Evolutionary conservation across 1,140 invertebrate genomes (phyloP).

Genomic region (Phymastichus coffea): DNA sequence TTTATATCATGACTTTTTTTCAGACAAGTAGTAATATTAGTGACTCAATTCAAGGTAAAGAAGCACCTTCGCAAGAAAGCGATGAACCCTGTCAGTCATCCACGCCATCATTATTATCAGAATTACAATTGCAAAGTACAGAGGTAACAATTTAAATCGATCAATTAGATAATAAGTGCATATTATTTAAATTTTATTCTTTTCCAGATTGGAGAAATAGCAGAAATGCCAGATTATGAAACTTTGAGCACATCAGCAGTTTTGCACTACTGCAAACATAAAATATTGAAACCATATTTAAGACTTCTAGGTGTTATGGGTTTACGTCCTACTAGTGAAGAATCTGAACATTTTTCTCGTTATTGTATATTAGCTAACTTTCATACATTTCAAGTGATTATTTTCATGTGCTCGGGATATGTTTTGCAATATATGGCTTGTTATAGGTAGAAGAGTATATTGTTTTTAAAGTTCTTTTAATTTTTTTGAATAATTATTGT

Average conservation of each 20-base stretch:
- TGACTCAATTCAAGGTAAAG: too few species aligned
- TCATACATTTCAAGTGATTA: slow-evolving; percentile 67
- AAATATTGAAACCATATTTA: slow-evolving; percentile 75
- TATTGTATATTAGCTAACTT: slow-evolving; percentile 64
- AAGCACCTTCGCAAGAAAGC: too few species aligned
- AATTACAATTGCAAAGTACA: slow-evolving; percentile 49
- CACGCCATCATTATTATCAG: slow-evolving; percentile 45
- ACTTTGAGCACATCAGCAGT: slow-evolving; percentile 71
- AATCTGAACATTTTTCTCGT: slow-evolving; percentile 59
- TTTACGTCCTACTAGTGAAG: slow-evolving; percentile 67
- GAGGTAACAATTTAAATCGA: slow-evolving; percentile 42
- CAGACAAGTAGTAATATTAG: too few species aligned
- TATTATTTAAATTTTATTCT: background rate
- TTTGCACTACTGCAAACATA: slow-evolving; percentile 75
- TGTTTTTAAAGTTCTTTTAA: too few species aligned
- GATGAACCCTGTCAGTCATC: slow-evolving; percentile 38
- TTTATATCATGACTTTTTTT: too few species aligned
- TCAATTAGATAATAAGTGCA: background rate
- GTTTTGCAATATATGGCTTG: slow-evolving; percentile 75
- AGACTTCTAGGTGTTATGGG: slow-evolving; percentile 72
- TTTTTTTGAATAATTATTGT: slow-evolving; percentile 3
- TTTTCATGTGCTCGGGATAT: slow-evolving; percentile 70
- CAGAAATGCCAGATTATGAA: slow-evolving; percentile 65
- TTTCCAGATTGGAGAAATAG: slow-evolving; percentile 65
- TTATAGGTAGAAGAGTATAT: slow-evolving; percentile 60